Conservation (phyloP, 2,113 vertebrate genomes). For the Coreoperca whiteheadi region DNA sequence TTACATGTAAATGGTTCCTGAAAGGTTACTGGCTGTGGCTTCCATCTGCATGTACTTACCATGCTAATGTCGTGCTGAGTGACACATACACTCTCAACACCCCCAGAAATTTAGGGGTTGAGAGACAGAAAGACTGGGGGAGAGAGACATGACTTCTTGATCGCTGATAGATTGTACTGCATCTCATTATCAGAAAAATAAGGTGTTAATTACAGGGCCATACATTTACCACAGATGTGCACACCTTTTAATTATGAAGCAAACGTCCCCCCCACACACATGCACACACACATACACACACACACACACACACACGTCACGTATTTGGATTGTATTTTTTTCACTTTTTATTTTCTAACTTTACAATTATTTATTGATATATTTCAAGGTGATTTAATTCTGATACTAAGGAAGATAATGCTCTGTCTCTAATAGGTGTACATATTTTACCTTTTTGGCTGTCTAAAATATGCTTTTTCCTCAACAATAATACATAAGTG, state of each 20-base stretch:
- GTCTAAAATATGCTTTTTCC: too few relatives aligned
- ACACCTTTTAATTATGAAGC: constrained; percentile 67
- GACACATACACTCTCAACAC: constrained; percentile 53
- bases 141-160: constrained; percentile 32
- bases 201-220: constrained; percentile 76
- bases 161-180: constrained; percentile 61
- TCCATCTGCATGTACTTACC: constrained; percentile 85
- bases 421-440: too few relatives aligned
- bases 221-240: constrained; percentile 53
- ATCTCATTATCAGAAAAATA: constrained; percentile 74
- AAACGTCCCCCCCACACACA: neutral
- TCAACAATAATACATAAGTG: neutral
- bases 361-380: neutral
- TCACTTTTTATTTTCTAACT: neutral
- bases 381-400: neutral
- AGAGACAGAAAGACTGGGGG: constrained; percentile 27
- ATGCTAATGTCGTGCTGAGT: constrained; percentile 80
- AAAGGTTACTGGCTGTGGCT: constrained; percentile 80
- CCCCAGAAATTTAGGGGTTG: constrained; percentile 38
- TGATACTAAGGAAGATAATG: neutral
- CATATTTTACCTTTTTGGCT: too few relatives aligned
- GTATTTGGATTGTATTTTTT: neutral
- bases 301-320: neutral
- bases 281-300: too few relatives aligned
- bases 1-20: constrained; percentile 84